Conservation (phyloP, 2,113 vertebrate species). For the Monopterus albus region DNA sequence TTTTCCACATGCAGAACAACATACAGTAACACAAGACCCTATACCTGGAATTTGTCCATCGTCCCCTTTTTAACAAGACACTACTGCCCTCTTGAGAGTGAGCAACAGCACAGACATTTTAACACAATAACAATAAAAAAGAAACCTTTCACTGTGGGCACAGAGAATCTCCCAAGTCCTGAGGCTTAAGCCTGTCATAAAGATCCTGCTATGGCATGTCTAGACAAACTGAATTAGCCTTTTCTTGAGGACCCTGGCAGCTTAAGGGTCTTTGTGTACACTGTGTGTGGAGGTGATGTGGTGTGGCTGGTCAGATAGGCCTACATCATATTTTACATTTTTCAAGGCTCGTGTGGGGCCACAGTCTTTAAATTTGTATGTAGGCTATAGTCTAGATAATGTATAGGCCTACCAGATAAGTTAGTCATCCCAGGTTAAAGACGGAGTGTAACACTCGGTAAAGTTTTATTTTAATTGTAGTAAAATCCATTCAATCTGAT, state of each 20-base stretch:
- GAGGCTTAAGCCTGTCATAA: slow-evolving; percentile 21
- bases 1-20: slow-evolving; percentile 30
- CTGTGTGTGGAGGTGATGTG: neutral
- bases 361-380: neutral
- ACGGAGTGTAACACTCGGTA: neutral
- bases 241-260: neutral
- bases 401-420: too few species aligned
- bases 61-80: slow-evolving; percentile 50
- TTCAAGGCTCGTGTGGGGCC: neutral
- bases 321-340: neutral
- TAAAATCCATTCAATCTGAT: neutral
- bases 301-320: accelerated
- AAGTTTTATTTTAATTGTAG: neutral
- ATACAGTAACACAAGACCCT: slow-evolving; percentile 57
- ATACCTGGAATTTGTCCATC: slow-evolving; percentile 7
- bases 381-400: neutral
- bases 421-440: too few species aligned
- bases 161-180: neutral
- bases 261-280: neutral
- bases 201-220: slow-evolving; percentile 36
- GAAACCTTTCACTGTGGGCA: slow-evolving; percentile 14
- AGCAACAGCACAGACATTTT: slow-evolving; percentile 4
- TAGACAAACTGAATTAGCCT: slow-evolving; percentile 2
- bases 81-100: slow-evolving; percentile 18
- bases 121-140: slow-evolving; percentile 27